phyloP scores from a whole-genome alignment of 1,140 invertebrate species.

The Asobara japonica region DNA sequence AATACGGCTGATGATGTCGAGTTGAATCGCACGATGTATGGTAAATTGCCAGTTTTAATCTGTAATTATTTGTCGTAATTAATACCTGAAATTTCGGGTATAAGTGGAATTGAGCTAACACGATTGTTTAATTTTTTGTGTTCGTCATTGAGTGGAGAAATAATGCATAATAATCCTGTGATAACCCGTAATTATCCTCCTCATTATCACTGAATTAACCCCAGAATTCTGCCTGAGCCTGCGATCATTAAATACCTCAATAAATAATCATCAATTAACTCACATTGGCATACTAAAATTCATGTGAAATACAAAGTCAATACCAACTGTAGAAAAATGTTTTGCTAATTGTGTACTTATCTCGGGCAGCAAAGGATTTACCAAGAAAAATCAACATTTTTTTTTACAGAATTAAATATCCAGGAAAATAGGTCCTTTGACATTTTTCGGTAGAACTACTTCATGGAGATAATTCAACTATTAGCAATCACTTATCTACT shows the following conservation, averaged over 20 bases:
- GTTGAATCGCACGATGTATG: slow-evolving; percentile 54
- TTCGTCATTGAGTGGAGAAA: background rate
- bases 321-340: too few species aligned
- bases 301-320: background rate
- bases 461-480: too few species aligned
- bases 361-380: too few species aligned
- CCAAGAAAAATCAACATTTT: too few species aligned
- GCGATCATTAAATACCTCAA: background rate
- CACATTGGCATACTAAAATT: slow-evolving; percentile 39
- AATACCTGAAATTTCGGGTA: background rate
- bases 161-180: background rate
- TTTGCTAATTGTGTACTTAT: too few species aligned
- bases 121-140: background rate
- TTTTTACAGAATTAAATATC: too few species aligned
- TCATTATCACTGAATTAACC: slow-evolving; percentile 22
- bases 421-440: too few species aligned
- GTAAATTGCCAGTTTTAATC: slow-evolving; percentile 42
- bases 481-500: too few species aligned
- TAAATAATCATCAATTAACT: slow-evolving; percentile 25
- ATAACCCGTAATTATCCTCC: background rate
- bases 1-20: slow-evolving; percentile 34
- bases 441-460: too few species aligned
- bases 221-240: slow-evolving; percentile 15
- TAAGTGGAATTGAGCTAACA: background rate
- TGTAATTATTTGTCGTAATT: slow-evolving; percentile 10